Evolutionary conservation across 2,888 invertebrate genomes (phyloP).

Genomic region (Mantis religiosa): DNA sequence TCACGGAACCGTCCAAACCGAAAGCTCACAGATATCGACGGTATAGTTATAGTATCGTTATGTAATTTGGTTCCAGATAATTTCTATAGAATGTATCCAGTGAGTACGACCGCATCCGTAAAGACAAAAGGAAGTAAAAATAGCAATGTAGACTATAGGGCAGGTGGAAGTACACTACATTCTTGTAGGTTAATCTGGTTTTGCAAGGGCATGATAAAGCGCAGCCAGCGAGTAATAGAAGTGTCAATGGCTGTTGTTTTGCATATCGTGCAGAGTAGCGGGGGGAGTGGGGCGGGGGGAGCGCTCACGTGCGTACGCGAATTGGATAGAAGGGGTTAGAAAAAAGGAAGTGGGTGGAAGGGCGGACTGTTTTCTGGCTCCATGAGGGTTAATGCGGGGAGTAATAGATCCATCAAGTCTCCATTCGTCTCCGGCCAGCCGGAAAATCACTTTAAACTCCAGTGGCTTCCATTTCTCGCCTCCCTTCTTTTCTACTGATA

Average conservation of each 20-base stretch:
- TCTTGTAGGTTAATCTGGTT: too few species aligned
- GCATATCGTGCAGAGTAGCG: neutral
- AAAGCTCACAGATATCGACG: too few species aligned
- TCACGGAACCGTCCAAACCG: too few species aligned
- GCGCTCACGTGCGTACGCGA: neutral
- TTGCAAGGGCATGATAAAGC: too few species aligned
- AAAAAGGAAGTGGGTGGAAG: neutral
- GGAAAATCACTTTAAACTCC: constrained; percentile 9
- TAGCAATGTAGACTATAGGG: too few species aligned
- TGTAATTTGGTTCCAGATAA: too few species aligned
- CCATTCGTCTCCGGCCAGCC: constrained; percentile 25
- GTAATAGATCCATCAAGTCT: constrained; percentile 29
- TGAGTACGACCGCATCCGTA: too few species aligned
- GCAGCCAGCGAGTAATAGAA: neutral
- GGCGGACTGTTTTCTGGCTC: neutral
- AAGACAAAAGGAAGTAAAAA: too few species aligned
- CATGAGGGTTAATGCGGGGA: constrained; percentile 21
- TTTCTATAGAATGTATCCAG: too few species aligned
- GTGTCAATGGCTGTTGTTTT: neutral
- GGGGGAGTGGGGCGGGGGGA: too few species aligned
- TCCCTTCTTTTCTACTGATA: neutral
- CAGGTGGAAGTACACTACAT: too few species aligned
- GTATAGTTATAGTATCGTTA: too few species aligned
- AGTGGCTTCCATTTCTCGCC: constrained; percentile 8
- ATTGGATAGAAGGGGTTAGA: neutral